These are phyloP conservation scores for Xenentodon cancila DNA, from an alignment of 2,797 vertebrate genomes.

Conservation along the genomic window DNA sequence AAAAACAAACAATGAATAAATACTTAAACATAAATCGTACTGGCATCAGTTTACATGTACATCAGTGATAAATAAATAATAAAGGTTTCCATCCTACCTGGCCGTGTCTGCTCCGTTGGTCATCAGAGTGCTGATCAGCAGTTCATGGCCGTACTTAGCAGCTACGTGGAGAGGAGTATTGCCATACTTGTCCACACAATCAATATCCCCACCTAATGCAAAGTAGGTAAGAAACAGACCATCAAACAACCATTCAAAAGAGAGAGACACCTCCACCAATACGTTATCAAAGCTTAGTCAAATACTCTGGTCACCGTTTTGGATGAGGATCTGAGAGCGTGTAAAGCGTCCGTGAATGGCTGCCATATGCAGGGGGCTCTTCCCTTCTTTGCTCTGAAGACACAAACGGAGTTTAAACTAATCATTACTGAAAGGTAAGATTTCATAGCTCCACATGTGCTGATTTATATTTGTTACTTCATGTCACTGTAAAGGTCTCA, in stretches of 20 bases:
- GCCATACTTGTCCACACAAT: slow-evolving; percentile 95
- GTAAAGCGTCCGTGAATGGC: slow-evolving; percentile 97
- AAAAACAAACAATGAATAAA: not conserved
- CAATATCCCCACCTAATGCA: slow-evolving; percentile 91
- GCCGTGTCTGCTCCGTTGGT: slow-evolving; percentile 96
- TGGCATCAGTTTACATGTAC: not conserved
- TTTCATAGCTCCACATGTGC: not conserved
- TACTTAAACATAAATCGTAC: no score
- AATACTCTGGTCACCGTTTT: slow-evolving; percentile 86
- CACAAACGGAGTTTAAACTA: slow-evolving; percentile 5
- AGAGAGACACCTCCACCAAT: not conserved
- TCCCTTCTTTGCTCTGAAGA: slow-evolving; percentile 93
- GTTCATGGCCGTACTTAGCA: slow-evolving; percentile 98
- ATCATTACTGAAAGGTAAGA: not conserved
- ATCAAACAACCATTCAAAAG: slow-evolving; percentile 13
- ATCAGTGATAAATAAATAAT: not conserved
- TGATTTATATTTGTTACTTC: not conserved
- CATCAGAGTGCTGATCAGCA: slow-evolving; percentile 98
- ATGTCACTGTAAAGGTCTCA: no score
- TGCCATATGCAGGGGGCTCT: slow-evolving; percentile 97
- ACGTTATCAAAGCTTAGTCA: no score
- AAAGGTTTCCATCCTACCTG: slow-evolving; percentile 79
- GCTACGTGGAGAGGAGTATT: slow-evolving; percentile 98
- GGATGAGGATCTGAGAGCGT: slow-evolving; percentile 96
- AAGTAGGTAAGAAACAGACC: slow-evolving; percentile 6